Conservation (phyloP, 2,888 invertebrate species). For the Cryptophagus acutangulus region DNA sequence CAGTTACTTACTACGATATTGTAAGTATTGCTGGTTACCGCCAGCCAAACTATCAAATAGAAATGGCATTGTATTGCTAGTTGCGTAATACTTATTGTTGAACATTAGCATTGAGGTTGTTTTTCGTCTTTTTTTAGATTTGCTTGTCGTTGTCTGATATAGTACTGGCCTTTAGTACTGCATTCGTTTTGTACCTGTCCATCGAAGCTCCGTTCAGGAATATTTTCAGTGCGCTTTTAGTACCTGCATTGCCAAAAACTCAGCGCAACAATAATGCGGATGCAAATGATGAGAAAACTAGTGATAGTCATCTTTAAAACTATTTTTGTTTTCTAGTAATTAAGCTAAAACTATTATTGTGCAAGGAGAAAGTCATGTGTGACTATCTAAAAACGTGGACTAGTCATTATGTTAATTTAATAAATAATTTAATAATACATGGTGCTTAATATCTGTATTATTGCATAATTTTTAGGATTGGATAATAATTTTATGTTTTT, state of each 20-base stretch:
- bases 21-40: conserved; percentile 41
- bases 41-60: too few species aligned
- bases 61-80: too few species aligned
- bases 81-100: too few species aligned
- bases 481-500: too few species aligned
- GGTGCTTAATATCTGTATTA: too few species aligned
- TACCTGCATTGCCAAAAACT: conserved; percentile 19
- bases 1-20: conserved; percentile 41
- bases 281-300: conserved; percentile 26
- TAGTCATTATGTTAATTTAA: too few species aligned
- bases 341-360: conserved; percentile 2
- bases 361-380: too few species aligned
- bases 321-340: background rate
- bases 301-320: conserved; percentile 32
- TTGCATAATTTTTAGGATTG: too few species aligned
- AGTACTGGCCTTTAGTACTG: conserved; percentile 47
- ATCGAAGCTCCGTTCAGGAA: conserved; percentile 56
- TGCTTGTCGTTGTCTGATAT: conserved; percentile 49
- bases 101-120: conserved; percentile 7
- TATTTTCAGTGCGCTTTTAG: conserved; percentile 41
- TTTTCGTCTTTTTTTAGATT: conserved; percentile 41
- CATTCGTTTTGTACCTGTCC: conserved; percentile 51
- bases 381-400: too few species aligned
- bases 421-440: too few species aligned
- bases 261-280: conserved; percentile 15